Evolutionary conservation across 1,140 invertebrate species (phyloP).

Genomic region (Cydia amplana): DNA sequence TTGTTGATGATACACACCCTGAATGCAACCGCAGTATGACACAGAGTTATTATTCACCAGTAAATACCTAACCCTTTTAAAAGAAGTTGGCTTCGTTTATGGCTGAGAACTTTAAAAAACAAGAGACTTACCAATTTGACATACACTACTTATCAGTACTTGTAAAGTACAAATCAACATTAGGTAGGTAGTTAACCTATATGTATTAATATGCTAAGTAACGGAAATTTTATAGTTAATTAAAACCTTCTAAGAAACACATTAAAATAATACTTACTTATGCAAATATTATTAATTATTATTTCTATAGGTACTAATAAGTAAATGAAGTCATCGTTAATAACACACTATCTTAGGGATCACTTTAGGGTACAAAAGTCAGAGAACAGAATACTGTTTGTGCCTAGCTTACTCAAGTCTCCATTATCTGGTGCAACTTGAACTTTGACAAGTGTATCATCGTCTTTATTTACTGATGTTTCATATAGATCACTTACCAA

Average conservation of each 20-base stretch:
- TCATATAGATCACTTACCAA: not conserved
- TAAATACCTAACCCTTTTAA: no score
- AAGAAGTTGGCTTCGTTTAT: no score
- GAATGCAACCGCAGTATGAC: no score
- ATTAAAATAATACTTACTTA: not conserved
- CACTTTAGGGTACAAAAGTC: slow-evolving; percentile 11
- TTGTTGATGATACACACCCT: no score
- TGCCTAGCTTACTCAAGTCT: slow-evolving; percentile 10
- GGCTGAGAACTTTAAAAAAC: no score
- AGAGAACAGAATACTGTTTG: slow-evolving; percentile 8
- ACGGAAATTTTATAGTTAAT: not conserved
- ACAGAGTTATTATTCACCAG: no score
- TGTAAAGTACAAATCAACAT: no score
- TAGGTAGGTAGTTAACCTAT: no score
- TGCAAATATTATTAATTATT: not conserved
- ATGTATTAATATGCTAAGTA: not conserved
- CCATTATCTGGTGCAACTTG: slow-evolving; percentile 25
- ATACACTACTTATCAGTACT: no score
- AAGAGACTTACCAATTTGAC: no score
- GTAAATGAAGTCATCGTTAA: not conserved
- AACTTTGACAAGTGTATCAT: slow-evolving; percentile 32
- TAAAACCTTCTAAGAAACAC: not conserved
- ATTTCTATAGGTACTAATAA: no score
- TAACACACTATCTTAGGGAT: not conserved
- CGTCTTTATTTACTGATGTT: not conserved